phyloP scores from a whole-genome alignment of 2,888 invertebrate species.

The Achlya flavicornis region DNA sequence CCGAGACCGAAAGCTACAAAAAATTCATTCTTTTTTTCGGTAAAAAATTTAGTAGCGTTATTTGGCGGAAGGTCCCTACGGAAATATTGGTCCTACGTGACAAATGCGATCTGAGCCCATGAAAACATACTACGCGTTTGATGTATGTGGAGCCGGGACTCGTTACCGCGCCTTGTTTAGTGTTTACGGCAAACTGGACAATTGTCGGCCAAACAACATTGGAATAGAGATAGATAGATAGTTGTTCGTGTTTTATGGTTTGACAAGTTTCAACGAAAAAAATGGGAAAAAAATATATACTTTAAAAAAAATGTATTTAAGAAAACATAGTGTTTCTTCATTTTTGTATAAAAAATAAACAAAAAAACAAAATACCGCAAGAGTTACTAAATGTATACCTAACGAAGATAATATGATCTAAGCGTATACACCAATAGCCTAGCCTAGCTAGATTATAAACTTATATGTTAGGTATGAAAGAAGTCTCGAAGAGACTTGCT shows the following conservation, averaged over 20 bases:
- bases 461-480: too few relatives aligned
- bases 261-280: neutral
- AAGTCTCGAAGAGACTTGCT: too few relatives aligned
- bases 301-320: too few relatives aligned
- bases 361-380: too few relatives aligned
- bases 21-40: slow-evolving; percentile 37
- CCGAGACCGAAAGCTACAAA: slow-evolving; percentile 8
- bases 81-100: slow-evolving; percentile 61
- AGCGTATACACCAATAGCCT: too few relatives aligned
- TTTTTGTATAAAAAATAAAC: too few relatives aligned
- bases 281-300: too few relatives aligned
- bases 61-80: slow-evolving; percentile 53
- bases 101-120: slow-evolving; percentile 51
- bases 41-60: slow-evolving; percentile 54
- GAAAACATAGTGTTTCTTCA: too few relatives aligned
- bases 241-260: neutral
- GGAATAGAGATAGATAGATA: neutral
- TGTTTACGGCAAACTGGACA: neutral
- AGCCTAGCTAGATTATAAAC: too few relatives aligned
- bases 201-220: neutral
- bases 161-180: slow-evolving; percentile 12
- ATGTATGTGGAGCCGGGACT: slow-evolving; percentile 34
- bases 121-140: slow-evolving; percentile 39
- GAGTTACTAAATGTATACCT: slow-evolving; percentile 21
- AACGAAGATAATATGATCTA: slow-evolving; percentile 36